Evolutionary conservation across 2,888 invertebrate species (phyloP), one percentile per base, ranked within the genome.

Genomic region (Tholera decimalis): DNA sequence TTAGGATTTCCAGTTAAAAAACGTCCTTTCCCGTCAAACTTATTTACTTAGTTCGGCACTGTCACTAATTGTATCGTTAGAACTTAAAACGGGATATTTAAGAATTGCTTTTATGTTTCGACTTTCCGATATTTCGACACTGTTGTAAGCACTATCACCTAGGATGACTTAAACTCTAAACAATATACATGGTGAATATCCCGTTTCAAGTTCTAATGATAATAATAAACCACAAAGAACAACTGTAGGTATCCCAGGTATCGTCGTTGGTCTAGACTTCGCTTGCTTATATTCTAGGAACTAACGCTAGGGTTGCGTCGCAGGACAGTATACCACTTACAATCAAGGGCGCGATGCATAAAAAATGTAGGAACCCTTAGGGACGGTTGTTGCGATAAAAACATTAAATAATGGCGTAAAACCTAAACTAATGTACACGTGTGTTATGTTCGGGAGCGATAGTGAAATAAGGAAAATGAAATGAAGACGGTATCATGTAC

Each of bases 361-460:
- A 56, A 56, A 37, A 55, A 74, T 57, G 30, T 54, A 28, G 44
- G 49, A 39, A 41, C 60, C 75, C 76, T 37, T 0, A 18, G 69
- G 76, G 69, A 75, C 44, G 22, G 28, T 15, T 9, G n/a, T 28
- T 15, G 56, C 54, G 58, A 59, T 57, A 79, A 46, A 79, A 67
- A 79, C 53, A 44, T 54, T 28, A 76, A 71, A 76, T 71, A 70
- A 57, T 75, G 69, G 58, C 50, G 35, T 55, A 20, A 58, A 44
- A 18, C 35, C 37, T 24, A 33, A 46, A 30, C 55, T 70, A n/a
- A 60, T 59, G 4, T 43, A 59, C 63, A 59, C 63, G 59, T n/a
- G 4, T 26, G 9, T 47, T 46, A 13, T 20, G 35, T 72, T 51
- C 53, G 43, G 44, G 46, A 55, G 33, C 15, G 9, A 20, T 53